These are phyloP conservation scores for Helicoverpa armigera DNA, from an alignment of 1,140 invertebrate species.

Conservation along the genomic window DNA sequence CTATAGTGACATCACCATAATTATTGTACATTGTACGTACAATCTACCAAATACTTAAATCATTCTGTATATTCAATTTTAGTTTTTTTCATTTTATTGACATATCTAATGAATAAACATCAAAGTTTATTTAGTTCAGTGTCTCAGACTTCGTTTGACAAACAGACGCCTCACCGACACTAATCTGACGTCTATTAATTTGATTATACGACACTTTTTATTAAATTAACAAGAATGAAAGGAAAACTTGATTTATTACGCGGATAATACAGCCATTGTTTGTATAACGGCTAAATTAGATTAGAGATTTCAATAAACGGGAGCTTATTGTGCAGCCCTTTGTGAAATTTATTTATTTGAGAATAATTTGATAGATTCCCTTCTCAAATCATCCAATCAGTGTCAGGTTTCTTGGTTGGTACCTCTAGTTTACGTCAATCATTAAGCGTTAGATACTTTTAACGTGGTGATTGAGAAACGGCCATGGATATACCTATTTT, in stretches of 20 bases:
- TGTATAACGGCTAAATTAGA: slow-evolving; percentile 17
- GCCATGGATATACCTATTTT: too few species aligned
- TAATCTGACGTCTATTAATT: slow-evolving; percentile 58
- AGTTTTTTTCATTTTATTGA: too few species aligned
- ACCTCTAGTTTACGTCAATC: too few species aligned
- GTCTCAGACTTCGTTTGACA: neutral
- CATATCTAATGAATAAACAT: neutral
- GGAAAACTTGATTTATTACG: slow-evolving; percentile 34
- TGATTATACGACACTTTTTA: slow-evolving; percentile 57
- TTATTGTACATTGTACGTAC: too few species aligned
- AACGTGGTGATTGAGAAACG: too few species aligned
- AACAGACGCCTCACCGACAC: neutral
- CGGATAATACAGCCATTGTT: slow-evolving; percentile 31
- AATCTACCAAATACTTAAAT: too few species aligned
- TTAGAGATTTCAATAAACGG: slow-evolving; percentile 32
- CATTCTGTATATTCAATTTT: too few species aligned
- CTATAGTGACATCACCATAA: too few species aligned
- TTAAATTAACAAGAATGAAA: slow-evolving; percentile 56
- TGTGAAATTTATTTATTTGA: neutral
- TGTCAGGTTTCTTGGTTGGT: neutral
- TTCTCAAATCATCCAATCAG: neutral
- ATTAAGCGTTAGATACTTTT: too few species aligned
- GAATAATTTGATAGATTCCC: neutral
- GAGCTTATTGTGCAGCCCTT: slow-evolving; percentile 27
- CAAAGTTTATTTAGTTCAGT: neutral